A percentile compares a stretch with the other conserved stretches of the same genome.
These are phyloP conservation scores for Rotaria sp. DNA, from an alignment of 2,888 invertebrate species.

Conservation along the genomic window DNA sequence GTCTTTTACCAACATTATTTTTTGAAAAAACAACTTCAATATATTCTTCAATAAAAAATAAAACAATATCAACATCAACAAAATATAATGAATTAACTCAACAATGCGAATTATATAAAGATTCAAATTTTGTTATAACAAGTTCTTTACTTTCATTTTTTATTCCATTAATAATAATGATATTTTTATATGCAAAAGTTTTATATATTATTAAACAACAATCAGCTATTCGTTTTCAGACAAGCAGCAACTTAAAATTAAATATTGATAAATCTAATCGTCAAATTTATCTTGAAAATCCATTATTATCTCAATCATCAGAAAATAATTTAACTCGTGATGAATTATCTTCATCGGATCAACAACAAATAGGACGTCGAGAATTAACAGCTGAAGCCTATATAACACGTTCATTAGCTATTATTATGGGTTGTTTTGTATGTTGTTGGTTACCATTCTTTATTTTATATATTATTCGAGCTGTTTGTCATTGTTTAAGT, in stretches of 20 bases:
- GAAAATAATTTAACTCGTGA: neutral
- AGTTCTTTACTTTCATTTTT: conserved; percentile 10
- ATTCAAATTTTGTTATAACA: neutral
- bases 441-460: conserved; percentile 56
- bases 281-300: neutral
- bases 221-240: neutral
- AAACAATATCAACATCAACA: neutral
- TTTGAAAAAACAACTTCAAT: neutral
- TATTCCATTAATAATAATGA: conserved; percentile 16
- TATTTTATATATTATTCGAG: conserved; percentile 52
- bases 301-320: neutral
- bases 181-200: conserved; percentile 30
- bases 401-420: conserved; percentile 54
- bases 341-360: neutral
- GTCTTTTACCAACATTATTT: conserved; percentile 48
- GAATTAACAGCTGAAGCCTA: conserved; percentile 47
- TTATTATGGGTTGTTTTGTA: conserved; percentile 54
- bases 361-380: conserved; percentile 41
- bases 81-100: neutral
- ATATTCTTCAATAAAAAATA: neutral
- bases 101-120: conserved; percentile 21
- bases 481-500: conserved; percentile 46
- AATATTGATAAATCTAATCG: neutral
- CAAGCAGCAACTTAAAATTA: neutral
- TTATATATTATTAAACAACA: conserved; percentile 6